Conservation (phyloP, 2,113 vertebrate genomes). For the Clarias macrocephalus region DNA sequence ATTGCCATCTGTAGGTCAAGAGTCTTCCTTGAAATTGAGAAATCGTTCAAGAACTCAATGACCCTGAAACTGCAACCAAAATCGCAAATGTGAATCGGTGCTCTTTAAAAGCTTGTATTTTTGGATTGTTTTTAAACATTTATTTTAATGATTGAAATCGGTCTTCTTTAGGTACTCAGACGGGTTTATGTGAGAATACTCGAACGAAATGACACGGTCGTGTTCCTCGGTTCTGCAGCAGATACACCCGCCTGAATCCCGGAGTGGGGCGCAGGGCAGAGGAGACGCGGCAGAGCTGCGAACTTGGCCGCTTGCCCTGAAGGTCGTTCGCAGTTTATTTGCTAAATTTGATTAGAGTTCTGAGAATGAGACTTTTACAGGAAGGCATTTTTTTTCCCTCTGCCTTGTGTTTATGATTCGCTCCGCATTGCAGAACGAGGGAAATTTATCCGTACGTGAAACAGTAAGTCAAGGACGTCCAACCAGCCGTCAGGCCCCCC, state of each 20-base stretch:
- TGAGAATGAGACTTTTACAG: conserved; percentile 63
- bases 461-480: not conserved
- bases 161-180: not conserved
- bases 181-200: not conserved
- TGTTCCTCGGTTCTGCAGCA: not conserved
- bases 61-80: not conserved
- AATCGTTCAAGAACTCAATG: not conserved
- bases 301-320: conserved; percentile 19
- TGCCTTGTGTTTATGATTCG: conserved; percentile 49
- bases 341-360: conserved; percentile 56
- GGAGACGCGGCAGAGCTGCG: not conserved
- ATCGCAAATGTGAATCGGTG: not conserved
- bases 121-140: not conserved
- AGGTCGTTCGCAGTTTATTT: conserved; percentile 51
- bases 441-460: not conserved
- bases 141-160: not conserved
- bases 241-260: not conserved
- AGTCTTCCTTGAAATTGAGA: conserved; percentile 15
- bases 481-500: rapidly evolving
- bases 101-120: not conserved
- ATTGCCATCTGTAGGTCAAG: conserved; percentile 15
- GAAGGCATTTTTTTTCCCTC: conserved; percentile 57
- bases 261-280: not conserved
- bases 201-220: not conserved
- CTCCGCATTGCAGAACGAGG: not conserved